Evolutionary conservation across 2,797 vertebrate species (phyloP).

Genomic region (Mastacembelus armatus): DNA sequence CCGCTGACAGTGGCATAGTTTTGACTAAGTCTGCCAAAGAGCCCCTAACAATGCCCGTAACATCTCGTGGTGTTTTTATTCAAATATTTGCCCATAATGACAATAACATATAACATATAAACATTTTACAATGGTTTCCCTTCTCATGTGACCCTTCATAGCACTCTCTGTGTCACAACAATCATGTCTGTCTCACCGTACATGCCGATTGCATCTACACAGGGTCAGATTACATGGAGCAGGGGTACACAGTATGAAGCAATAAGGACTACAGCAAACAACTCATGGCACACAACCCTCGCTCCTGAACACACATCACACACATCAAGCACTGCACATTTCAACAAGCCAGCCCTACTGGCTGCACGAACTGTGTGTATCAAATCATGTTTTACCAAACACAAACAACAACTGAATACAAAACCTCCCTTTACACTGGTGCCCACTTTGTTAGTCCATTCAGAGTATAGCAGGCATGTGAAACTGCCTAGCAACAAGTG

Average conservation of each 20-base stretch:
- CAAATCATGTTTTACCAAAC: slow-evolving; percentile 42
- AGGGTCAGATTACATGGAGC: slow-evolving; percentile 35
- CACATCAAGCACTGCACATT: neutral
- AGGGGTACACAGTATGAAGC: neutral
- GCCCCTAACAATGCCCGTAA: neutral
- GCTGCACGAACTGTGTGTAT: slow-evolving; percentile 39
- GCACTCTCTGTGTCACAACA: slow-evolving; percentile 35
- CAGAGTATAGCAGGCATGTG: slow-evolving; percentile 34
- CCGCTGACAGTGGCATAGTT: neutral
- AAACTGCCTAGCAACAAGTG: slow-evolving; percentile 58
- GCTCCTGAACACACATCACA: slow-evolving; percentile 3
- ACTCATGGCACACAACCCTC: slow-evolving; percentile 31
- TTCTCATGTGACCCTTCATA: slow-evolving; percentile 31
- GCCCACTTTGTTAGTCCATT: slow-evolving; percentile 37
- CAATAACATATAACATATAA: slow-evolving; percentile 1
- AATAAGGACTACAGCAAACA: slow-evolving; percentile 30
- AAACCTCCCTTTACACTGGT: slow-evolving; percentile 31
- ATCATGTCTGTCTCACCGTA: slow-evolving; percentile 24
- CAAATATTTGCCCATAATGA: slow-evolving; percentile 1
- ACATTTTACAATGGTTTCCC: neutral
- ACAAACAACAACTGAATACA: slow-evolving; percentile 41
- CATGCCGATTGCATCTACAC: slow-evolving; percentile 4
- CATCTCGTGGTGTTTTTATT: slow-evolving; percentile 13
- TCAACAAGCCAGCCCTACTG: slow-evolving; percentile 5
- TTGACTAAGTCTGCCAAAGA: neutral